Conservation (phyloP, 2,113 vertebrate genomes). For the Halichoeres trimaculatus region DNA sequence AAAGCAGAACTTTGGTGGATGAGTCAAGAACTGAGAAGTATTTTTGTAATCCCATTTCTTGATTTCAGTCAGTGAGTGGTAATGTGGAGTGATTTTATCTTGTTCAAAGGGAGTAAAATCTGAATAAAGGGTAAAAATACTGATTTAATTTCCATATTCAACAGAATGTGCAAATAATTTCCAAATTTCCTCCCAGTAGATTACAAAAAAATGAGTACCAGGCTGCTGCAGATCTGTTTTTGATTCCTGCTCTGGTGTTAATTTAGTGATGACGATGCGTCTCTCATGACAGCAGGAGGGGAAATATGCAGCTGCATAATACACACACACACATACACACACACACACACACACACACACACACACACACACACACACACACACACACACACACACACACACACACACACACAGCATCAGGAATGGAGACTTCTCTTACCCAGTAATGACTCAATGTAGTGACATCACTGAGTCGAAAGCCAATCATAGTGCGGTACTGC, state of each 20-base stretch:
- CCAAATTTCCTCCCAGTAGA: too few species aligned
- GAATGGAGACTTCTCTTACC: neutral
- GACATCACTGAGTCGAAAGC: neutral
- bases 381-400: constrained; percentile 2
- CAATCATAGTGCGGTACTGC: constrained; percentile 1
- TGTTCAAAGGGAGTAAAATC: too few species aligned
- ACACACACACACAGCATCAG: neutral
- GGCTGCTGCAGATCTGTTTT: neutral
- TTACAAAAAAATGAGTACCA: neutral
- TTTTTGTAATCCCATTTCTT: too few species aligned
- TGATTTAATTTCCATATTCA: neutral
- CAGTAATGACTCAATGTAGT: neutral
- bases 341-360: neutral
- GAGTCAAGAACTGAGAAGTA: too few species aligned
- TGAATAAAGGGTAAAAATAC: neutral
- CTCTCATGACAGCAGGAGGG: neutral
- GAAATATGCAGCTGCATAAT: too few species aligned
- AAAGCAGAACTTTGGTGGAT: too few species aligned
- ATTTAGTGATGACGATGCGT: neutral
- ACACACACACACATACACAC: neutral
- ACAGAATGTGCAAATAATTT: neutral
- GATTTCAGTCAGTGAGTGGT: too few species aligned
- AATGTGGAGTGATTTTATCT: too few species aligned
- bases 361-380: neutral
- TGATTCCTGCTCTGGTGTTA: neutral